A percentile compares a stretch with the other conserved stretches of the same genome.
Conservation (phyloP, 2,888 invertebrate species). For the Drosophila algonquin region DNA sequence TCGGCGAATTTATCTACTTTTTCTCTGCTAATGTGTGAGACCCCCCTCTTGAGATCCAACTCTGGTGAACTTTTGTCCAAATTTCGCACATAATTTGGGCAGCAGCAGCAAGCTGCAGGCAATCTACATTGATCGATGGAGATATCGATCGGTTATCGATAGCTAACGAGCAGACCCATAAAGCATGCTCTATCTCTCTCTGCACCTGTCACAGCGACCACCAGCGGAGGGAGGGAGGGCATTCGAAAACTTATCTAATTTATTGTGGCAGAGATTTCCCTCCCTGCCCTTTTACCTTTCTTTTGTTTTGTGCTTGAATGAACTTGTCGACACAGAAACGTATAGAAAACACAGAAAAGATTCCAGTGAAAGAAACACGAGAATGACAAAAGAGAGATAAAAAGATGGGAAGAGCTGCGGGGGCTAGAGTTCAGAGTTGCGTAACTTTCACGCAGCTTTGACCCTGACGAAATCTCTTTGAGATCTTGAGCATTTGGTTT, state of each 20-base stretch:
- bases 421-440: slow-evolving; percentile 1
- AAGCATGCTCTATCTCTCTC: slow-evolving; percentile 2
- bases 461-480: slow-evolving; percentile 19
- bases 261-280: slow-evolving; percentile 43
- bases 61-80: neutral
- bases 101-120: neutral
- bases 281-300: slow-evolving; percentile 25
- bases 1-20: slow-evolving; percentile 16
- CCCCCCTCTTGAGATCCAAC: neutral
- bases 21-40: slow-evolving; percentile 34
- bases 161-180: slow-evolving; percentile 20
- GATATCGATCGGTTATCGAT: slow-evolving; percentile 9
- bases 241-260: slow-evolving; percentile 55
- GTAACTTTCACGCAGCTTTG: slow-evolving; percentile 18
- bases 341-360: slow-evolving; percentile 12
- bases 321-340: slow-evolving; percentile 60
- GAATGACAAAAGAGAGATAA: slow-evolving; percentile 12
- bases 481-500: neutral
- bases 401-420: neutral
- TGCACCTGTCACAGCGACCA: slow-evolving; percentile 11
- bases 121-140: slow-evolving; percentile 14
- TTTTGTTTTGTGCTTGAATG: slow-evolving; percentile 46
- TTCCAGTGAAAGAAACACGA: slow-evolving; percentile 37
- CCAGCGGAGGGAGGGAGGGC: slow-evolving; percentile 4
- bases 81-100: slow-evolving; percentile 27